phyloP scores from a whole-genome alignment of 2,888 invertebrate species.

The Athrips mouffetella region DNA sequence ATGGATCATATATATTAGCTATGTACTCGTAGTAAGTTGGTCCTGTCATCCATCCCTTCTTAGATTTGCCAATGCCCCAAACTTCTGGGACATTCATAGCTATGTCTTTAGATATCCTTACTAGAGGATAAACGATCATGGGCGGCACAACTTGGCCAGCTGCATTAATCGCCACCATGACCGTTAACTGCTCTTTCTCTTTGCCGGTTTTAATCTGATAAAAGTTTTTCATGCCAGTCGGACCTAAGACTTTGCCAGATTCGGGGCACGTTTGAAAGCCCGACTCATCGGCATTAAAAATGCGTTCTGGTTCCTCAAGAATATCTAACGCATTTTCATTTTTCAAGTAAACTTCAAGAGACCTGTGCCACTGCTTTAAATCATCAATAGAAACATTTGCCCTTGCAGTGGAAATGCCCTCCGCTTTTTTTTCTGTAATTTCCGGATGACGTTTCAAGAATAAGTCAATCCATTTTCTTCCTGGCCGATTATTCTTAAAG shows the following conservation, averaged over 20 bases:
- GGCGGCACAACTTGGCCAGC: constrained; percentile 18
- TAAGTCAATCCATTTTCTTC: not conserved
- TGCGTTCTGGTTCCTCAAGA: constrained; percentile 13
- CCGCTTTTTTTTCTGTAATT: constrained; percentile 9
- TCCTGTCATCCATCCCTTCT: constrained; percentile 48
- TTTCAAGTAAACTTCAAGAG: constrained; percentile 12
- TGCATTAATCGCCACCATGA: constrained; percentile 17
- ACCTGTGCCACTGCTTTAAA: constrained; percentile 13
- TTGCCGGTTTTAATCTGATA: constrained; percentile 20
- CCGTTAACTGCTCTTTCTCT: constrained; percentile 22
- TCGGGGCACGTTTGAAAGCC: constrained; percentile 22
- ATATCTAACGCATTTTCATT: constrained; percentile 10
- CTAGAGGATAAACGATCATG: constrained; percentile 19
- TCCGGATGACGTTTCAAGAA: constrained; percentile 2
- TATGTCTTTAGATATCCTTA: too few relatives aligned
- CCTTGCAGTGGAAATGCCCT: constrained; percentile 13
- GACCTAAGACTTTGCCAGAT: constrained; percentile 21
- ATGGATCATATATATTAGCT: constrained; percentile 41
- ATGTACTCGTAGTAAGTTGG: constrained; percentile 47
- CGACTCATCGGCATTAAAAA: constrained; percentile 7
- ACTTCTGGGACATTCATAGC: constrained; percentile 22
- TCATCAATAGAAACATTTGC: constrained; percentile 11
- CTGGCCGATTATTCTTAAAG: not conserved
- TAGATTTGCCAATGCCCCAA: constrained; percentile 44
- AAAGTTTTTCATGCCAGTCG: constrained; percentile 19